phyloP scores from a whole-genome alignment of 2,888 invertebrate species.

The Oscheius sp. region DNA sequence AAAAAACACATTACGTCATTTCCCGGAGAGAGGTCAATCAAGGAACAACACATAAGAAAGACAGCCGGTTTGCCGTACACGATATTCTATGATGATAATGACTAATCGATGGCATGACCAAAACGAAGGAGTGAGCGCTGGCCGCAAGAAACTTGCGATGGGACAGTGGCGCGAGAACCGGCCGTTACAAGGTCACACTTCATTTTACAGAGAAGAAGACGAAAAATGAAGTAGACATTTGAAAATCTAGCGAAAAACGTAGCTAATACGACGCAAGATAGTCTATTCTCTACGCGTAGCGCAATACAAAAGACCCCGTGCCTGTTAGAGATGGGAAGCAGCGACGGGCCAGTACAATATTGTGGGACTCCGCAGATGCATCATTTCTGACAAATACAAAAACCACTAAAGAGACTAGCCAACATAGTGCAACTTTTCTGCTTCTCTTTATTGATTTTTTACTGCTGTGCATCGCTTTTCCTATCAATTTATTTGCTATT shows the following conservation, averaged over 20 bases:
- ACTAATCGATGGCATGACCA: constrained; percentile 17
- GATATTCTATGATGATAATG: constrained; percentile 14
- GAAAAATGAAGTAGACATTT: neutral
- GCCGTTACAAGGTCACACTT: constrained; percentile 36
- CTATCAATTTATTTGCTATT: too few relatives aligned
- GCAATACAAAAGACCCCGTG: neutral
- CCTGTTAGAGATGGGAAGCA: neutral
- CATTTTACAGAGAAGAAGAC: neutral
- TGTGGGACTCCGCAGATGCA: constrained; percentile 19
- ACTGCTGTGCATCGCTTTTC: too few relatives aligned
- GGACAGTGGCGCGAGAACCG: constrained; percentile 28
- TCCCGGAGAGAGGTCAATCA: constrained; percentile 8
- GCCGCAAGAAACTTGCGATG: constrained; percentile 30
- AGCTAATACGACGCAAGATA: neutral
- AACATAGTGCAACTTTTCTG: neutral
- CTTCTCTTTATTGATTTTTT: too few relatives aligned
- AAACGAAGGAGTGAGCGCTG: constrained; percentile 18
- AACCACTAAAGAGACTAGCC: neutral
- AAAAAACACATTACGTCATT: constrained; percentile 23
- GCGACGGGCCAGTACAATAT: constrained; percentile 1
- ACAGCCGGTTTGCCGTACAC: constrained; percentile 32
- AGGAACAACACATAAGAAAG: neutral
- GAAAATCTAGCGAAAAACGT: constrained; percentile 3
- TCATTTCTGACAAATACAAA: neutral
- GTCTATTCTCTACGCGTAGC: neutral